These are phyloP conservation scores for Drosophila rellima DNA, from an alignment of 2,888 invertebrate genomes.

Conservation along the genomic window DNA sequence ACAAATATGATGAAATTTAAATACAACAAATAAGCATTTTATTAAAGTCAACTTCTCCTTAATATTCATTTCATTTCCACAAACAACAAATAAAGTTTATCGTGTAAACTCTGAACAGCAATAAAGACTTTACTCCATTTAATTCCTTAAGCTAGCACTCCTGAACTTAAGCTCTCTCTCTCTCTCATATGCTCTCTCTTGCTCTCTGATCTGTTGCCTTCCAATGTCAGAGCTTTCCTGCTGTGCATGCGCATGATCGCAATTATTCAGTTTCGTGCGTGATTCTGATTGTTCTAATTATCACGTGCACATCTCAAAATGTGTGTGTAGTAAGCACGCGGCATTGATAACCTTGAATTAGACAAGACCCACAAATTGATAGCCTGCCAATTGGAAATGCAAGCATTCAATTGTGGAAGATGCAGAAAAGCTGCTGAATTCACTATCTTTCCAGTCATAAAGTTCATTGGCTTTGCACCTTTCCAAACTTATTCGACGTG, in stretches of 20 bases:
- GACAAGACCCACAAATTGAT: constrained; percentile 29
- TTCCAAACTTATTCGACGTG: constrained; percentile 41
- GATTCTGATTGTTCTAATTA: constrained; percentile 11
- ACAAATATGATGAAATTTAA: not conserved
- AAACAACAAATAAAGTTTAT: not conserved
- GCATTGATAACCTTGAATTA: constrained; percentile 66
- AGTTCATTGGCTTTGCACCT: constrained; percentile 54
- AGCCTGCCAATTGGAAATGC: constrained; percentile 32
- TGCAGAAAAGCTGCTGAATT: constrained; percentile 23
- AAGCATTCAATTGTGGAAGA: constrained; percentile 43
- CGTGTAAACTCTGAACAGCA: not conserved
- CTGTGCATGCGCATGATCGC: not conserved
- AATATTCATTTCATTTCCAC: too few species aligned
- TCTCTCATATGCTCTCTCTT: not conserved
- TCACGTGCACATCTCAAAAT: constrained; percentile 46
- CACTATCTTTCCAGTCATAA: constrained; percentile 19
- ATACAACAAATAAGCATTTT: too few species aligned
- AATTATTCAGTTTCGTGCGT: constrained; percentile 18
- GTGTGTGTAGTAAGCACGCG: constrained; percentile 37
- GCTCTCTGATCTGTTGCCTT: not conserved
- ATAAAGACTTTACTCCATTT: not conserved
- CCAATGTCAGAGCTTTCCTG: not conserved
- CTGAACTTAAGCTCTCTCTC: not conserved
- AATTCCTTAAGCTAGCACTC: not conserved
- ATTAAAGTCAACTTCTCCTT: too few species aligned